Evolutionary conservation across 2,113 vertebrate genomes (phyloP), one percentile per base, ranked within the genome.

Genomic region (Pseudopipra pipra): DNA sequence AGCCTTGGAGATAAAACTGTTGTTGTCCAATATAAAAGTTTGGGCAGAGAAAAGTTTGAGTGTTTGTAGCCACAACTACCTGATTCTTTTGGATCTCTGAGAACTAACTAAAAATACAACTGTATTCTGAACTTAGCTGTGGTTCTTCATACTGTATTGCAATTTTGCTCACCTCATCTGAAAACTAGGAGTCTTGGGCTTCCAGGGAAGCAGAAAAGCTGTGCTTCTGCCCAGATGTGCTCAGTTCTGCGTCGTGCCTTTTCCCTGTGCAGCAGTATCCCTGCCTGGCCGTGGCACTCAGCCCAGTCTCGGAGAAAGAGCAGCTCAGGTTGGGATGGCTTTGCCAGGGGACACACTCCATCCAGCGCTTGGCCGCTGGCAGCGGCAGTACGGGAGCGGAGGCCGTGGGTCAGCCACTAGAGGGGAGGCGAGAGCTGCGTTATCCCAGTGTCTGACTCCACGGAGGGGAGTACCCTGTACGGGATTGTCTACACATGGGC

Each of bases 371-470:
- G 5, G 10, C 49, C 17, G 13, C 19, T 52, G 85, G 81, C 83
- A 8, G 85, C 81, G 18, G 77, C 35, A 14, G 75, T 55, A 33
- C 0, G 58, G 23, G 5, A 14, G 58, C 52, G 39, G 82, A 8
- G 28, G 75, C 7, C 41, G 58, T 14, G 75, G 80, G 14, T 51
- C 28, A 31, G 93, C 95, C 95, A 1, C 95, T 91, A 97, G 96
- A 96, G 96, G 96, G 96, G 41, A 87, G 95, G 7, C 79, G 28
- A 96, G 96, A 96, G 95, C 96, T 31, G 87, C 82, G 85, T 3
- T 14, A 2, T 43, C 63, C 39, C 41, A 2, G 13, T 1, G 59
- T 7, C 61, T 2, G 9, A 14, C 9, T 0, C 30, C 56, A 11
- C 28, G 2, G 33, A 10, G 33, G 52, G 52, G 51, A 44, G 5